phyloP scores from a whole-genome alignment of 2,113 vertebrate species.

The Halcyon malimbica region DNA sequence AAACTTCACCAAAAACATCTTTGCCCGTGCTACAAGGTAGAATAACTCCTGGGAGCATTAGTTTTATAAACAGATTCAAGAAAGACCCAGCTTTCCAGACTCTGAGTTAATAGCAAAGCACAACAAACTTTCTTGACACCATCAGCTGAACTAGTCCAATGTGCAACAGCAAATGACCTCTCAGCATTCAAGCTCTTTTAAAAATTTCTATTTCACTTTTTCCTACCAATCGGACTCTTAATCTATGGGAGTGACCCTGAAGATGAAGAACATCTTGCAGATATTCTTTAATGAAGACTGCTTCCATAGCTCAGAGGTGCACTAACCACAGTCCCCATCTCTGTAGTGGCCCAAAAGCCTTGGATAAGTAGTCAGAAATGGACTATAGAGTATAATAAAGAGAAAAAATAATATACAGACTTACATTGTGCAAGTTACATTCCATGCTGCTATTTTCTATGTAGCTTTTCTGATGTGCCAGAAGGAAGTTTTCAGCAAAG shows the following conservation, averaged over 20 bases:
- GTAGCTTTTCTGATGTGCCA: neutral
- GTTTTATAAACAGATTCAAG: neutral
- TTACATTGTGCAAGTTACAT: neutral
- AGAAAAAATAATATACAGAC: conserved; percentile 6
- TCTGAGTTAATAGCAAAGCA: neutral
- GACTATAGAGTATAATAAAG: neutral
- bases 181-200: neutral
- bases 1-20: neutral
- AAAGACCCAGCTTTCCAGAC: neutral
- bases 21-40: neutral
- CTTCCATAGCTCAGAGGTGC: conserved; percentile 4
- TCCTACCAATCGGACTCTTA: neutral
- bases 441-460: neutral
- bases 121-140: neutral
- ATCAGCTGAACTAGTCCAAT: neutral
- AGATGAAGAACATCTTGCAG: conserved; percentile 4
- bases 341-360: neutral
- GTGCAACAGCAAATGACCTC: neutral
- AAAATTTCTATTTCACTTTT: neutral
- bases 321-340: neutral
- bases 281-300: conserved; percentile 24
- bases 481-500: conserved; percentile 26
- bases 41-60: neutral
- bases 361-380: neutral
- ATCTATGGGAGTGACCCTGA: neutral